Evolutionary conservation across 2,888 invertebrate genomes (phyloP).

Genomic region (Yponomeuta sedellus): DNA sequence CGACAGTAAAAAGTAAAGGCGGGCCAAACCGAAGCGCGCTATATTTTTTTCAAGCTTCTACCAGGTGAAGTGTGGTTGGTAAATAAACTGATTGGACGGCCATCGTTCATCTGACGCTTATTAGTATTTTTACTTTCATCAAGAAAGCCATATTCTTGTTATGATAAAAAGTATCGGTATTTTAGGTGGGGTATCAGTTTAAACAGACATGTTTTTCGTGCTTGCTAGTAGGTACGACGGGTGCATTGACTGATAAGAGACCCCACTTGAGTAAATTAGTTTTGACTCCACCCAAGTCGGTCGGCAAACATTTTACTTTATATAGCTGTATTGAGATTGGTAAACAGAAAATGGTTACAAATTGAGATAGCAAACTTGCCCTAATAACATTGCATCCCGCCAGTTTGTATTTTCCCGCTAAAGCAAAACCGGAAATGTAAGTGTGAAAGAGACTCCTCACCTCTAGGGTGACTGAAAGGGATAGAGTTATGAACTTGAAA

Average conservation of each 20-base stretch:
- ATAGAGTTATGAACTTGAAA: conserved; percentile 48
- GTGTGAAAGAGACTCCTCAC: conserved; percentile 44
- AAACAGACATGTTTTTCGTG: neutral
- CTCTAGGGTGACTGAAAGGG: conserved; percentile 59
- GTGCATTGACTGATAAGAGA: conserved; percentile 61
- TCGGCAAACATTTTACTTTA: neutral
- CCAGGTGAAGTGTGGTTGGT: conserved; percentile 38
- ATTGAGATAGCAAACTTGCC: neutral
- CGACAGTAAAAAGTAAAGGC: conserved; percentile 13
- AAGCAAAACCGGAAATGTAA: conserved; percentile 22
- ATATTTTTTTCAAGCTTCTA: conserved; percentile 51
- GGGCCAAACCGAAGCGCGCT: conserved; percentile 32
- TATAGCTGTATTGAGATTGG: no score
- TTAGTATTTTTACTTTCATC: conserved; percentile 36
- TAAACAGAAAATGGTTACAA: neutral
- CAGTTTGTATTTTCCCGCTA: conserved; percentile 32
- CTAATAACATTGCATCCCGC: neutral
- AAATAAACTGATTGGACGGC: conserved; percentile 55
- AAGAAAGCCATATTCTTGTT: neutral
- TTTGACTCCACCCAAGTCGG: neutral
- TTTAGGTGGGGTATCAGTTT: conserved; percentile 20
- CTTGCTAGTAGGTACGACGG: conserved; percentile 21
- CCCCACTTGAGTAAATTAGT: conserved; percentile 22
- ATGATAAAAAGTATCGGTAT: conserved; percentile 16
- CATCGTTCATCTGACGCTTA: conserved; percentile 22